These are phyloP conservation scores for Sylvia borin DNA, from an alignment of 2,797 vertebrate genomes.

Conservation along the genomic window DNA sequence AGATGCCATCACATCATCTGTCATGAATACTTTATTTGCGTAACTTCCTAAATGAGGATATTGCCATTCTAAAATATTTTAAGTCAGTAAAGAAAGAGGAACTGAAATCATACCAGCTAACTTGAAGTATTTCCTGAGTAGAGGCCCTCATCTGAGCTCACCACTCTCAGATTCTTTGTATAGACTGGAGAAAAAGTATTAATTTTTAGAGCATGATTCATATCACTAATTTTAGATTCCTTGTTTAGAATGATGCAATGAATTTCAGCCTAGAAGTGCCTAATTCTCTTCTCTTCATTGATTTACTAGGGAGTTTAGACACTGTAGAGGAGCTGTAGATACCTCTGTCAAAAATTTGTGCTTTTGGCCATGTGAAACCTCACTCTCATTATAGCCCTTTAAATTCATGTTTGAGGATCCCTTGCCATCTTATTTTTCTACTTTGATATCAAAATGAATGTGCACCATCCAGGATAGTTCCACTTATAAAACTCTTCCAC, in stretches of 20 bases:
- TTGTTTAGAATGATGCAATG: neutral
- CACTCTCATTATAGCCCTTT: neutral
- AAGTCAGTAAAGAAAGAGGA: neutral
- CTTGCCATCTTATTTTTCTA: neutral
- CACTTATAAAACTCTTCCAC: neutral
- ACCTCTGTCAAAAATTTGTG: neutral
- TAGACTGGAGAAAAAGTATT: neutral
- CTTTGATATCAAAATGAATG: neutral
- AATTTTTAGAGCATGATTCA: neutral
- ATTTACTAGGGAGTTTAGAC: neutral
- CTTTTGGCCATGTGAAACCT: neutral
- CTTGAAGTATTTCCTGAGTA: neutral
- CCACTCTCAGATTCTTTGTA: neutral
- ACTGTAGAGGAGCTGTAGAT: neutral
- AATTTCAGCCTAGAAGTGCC: neutral
- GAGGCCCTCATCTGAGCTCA: neutral
- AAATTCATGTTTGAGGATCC: neutral
- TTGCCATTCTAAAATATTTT: neutral
- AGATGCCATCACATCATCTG: neutral
- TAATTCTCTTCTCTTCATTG: constrained; percentile 3
- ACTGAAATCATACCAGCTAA: neutral
- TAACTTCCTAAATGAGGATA: neutral
- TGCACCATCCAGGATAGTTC: neutral
- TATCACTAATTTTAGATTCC: neutral
- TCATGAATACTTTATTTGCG: neutral